These are phyloP conservation scores for Belgica antarctica DNA, from an alignment of 2,888 invertebrate species.

Conservation along the genomic window DNA sequence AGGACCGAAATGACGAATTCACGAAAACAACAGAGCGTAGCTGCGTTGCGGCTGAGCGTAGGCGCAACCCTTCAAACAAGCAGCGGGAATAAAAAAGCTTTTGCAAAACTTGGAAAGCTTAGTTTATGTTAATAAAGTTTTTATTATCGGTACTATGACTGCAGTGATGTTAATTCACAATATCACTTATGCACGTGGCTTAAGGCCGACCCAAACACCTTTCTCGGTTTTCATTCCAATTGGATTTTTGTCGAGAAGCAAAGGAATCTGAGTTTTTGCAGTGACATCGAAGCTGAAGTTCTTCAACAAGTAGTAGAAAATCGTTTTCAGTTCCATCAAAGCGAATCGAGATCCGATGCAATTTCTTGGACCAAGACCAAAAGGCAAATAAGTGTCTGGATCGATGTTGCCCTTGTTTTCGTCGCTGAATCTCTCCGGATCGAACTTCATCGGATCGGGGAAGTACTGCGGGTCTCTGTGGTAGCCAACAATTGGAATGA, in stretches of 20 bases:
- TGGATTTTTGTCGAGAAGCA: not conserved
- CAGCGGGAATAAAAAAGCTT: too few relatives aligned
- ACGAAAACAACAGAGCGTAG: too few relatives aligned
- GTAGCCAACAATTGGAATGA: slow-evolving; percentile 55
- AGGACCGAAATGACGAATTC: too few relatives aligned
- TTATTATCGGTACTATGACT: too few relatives aligned
- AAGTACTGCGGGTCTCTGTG: slow-evolving; percentile 59
- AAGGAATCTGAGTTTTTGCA: slow-evolving; percentile 19
- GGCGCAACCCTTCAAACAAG: too few relatives aligned
- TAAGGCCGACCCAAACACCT: not conserved
- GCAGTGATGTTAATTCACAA: too few relatives aligned
- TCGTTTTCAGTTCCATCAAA: slow-evolving; percentile 27
- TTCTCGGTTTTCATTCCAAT: slow-evolving; percentile 48
- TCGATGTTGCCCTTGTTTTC: slow-evolving; percentile 59
- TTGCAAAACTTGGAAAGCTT: too few relatives aligned
- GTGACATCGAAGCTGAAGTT: slow-evolving; percentile 31
- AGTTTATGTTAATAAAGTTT: too few relatives aligned
- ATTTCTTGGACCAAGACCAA: slow-evolving; percentile 58
- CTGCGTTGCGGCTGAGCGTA: too few relatives aligned
- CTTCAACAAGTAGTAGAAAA: not conserved
- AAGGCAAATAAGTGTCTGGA: slow-evolving; percentile 58
- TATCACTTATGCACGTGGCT: too few relatives aligned
- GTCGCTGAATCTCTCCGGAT: slow-evolving; percentile 61
- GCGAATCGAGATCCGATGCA: slow-evolving; percentile 25
- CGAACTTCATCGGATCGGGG: slow-evolving; percentile 59